Base-by-base conservation (phyloP, 1,140 invertebrate genomes). In the Battus philenor region DNA sequence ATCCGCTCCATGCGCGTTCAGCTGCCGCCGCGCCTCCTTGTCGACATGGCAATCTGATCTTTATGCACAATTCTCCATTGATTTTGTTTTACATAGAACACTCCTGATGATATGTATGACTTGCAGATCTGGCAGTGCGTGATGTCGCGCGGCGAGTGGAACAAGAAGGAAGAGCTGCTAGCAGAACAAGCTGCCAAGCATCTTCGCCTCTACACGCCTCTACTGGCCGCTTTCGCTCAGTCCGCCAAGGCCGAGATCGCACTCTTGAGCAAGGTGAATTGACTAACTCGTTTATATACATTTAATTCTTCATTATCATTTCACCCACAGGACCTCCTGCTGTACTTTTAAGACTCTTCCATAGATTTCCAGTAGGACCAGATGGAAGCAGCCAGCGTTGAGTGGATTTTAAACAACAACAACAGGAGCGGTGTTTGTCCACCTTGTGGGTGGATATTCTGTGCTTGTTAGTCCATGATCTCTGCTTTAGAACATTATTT, bases 111-210 rank as follows among this genome's bases (percentile, higher is more conserved):
- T 6, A 2, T 9, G 10, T 5, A 34, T 2, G 10, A 32, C n/a
- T 50, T 45, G 10, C n/a, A 93, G 91, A 92, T 98, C 67, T 99
- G 97, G 97, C 92, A 91, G 56, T 95, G 94, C 49, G 91, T 98
- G 56, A 98, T 99, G 97, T 91, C 91, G 43, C 91, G 94, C 59
- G 94, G 95, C 27, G 97, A 99, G 87, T 98, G 97, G 97, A 98
- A 98, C 85, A 99, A 98, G 86, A 98, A 98, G 82, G 97, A 98
- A 87, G 97, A 98, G 83, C 86, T 99, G 47, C 91, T 98, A 48
- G 95, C 96, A 51, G 96, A 98, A 73, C 97, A 98, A 86, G 95
- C 96, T 29, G 88, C 97, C 10, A 96, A 96, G 80, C 95, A 98
- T 86, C 86, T 98, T 48, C 93, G 94, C 59, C 89, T 89, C 52